A percentile compares a stretch with the other conserved stretches of the same genome.
phyloP scores from a whole-genome alignment of 2,888 invertebrate genomes.

The Scrobipalpa costella region DNA sequence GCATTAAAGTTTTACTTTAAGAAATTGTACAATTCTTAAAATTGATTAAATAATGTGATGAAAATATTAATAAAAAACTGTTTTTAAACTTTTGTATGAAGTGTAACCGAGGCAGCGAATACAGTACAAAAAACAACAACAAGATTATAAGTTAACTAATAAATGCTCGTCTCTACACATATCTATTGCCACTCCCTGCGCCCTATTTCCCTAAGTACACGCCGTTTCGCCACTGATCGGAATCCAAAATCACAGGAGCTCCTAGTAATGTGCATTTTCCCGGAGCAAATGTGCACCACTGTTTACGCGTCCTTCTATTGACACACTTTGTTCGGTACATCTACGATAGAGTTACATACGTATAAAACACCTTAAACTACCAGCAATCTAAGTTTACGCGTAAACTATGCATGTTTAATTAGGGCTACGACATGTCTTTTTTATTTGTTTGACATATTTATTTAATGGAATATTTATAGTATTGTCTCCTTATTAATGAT shows the following conservation, averaged over 20 bases:
- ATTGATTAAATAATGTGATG: no score
- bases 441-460: no score
- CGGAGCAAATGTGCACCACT: constrained; percentile 12
- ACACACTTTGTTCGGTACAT: background rate
- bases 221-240: constrained; percentile 4
- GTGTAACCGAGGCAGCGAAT: no score
- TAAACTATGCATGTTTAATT: no score
- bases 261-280: background rate
- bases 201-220: background rate
- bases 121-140: no score
- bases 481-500: no score
- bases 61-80: no score
- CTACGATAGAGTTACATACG: background rate
- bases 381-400: no score
- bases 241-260: constrained; percentile 6
- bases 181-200: background rate
- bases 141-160: background rate
- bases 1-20: background rate
- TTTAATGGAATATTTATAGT: no score
- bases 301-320: background rate
- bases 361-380: background rate
- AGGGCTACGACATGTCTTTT: no score
- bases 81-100: no score
- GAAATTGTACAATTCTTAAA: no score
- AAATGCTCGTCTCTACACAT: background rate